Evolutionary conservation across 2,113 vertebrate species (phyloP), one percentile per base, ranked within the genome.

Genomic region (Ariopsis seemanni): DNA sequence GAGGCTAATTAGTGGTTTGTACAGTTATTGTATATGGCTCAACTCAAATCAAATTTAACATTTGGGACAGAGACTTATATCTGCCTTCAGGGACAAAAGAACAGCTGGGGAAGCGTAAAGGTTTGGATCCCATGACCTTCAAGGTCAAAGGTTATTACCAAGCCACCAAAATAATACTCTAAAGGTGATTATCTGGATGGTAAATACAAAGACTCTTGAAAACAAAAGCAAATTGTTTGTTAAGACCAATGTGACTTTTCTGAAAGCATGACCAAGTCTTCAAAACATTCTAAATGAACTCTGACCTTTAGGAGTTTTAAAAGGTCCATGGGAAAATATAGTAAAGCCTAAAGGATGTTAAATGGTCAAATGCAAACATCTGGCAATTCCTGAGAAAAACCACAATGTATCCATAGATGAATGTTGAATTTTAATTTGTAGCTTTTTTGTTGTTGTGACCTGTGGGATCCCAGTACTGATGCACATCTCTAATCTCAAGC

Each of bases 291-390:
- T 27, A 25, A 10, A 25, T 60, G 71, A 63, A 25, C 79, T 78
- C 42, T 83, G 60, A 86, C 60, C 60, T 83, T 55, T 42, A 18
- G 48, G 48, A 83, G 72, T 81, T 77, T 57, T 72, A 25, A 55
- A 86, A 72, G 22, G 7, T 77, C n/a, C 5, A n/a, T 60, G 80
- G 18, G 50, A 69, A 86, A 55, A 79, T 69, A 50, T 6, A 88
- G 30, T 25, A 75, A 77, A 77, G 4, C 53, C 11, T 34, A 77
- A 77, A 52, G 48, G 20, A 77, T 77, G 17, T 74, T 11, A 25
- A 48, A 57, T 42, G 25, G 25, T 27, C 62, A 60, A 52, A 78
- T 20, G 25, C 7, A 50, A 15, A 50, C 7, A 18, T 27, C 48
- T 15, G 50, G 71, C 0, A 18, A 11, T 83, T 62, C 22, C 52